A percentile compares a stretch with the other conserved stretches of the same genome.
These are phyloP conservation scores for Leptinotarsa texana DNA, from an alignment of 1,140 invertebrate genomes.

Conservation along the genomic window DNA sequence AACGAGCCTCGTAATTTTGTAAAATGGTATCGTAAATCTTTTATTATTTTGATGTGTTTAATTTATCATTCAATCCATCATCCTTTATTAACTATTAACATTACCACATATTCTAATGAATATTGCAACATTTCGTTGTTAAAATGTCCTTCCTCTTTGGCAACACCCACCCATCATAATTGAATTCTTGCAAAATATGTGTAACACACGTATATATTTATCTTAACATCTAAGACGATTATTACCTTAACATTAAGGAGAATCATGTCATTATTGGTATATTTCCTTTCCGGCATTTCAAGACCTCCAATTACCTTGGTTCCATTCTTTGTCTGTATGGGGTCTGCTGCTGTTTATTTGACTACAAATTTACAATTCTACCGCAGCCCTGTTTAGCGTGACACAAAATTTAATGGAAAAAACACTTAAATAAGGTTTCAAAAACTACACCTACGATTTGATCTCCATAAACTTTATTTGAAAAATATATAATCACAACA, in stretches of 20 bases:
- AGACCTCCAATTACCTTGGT: neutral
- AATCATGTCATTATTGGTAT: neutral
- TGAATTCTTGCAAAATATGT: slow-evolving; percentile 3
- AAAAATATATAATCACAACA: too few relatives aligned
- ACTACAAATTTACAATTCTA: neutral
- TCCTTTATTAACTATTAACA: neutral
- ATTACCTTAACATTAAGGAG: slow-evolving; percentile 3
- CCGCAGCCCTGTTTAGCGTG: too few relatives aligned
- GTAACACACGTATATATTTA: neutral
- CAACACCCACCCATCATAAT: slow-evolving; percentile 2
- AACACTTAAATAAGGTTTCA: too few relatives aligned
- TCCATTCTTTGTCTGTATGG: neutral
- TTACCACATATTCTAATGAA: neutral
- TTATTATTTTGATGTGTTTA: neutral
- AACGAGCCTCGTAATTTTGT: neutral
- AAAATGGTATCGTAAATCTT: neutral
- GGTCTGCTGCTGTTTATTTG: neutral
- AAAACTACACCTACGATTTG: too few relatives aligned
- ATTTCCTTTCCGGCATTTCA: slow-evolving; percentile 8
- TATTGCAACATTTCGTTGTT: neutral
- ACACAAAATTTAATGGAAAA: too few relatives aligned
- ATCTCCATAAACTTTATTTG: too few relatives aligned
- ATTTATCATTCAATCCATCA: neutral
- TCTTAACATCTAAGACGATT: neutral
- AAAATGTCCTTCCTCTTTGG: neutral